Evolutionary conservation across 2,113 vertebrate species (phyloP).

Genomic region (Laticauda laticaudata): DNA sequence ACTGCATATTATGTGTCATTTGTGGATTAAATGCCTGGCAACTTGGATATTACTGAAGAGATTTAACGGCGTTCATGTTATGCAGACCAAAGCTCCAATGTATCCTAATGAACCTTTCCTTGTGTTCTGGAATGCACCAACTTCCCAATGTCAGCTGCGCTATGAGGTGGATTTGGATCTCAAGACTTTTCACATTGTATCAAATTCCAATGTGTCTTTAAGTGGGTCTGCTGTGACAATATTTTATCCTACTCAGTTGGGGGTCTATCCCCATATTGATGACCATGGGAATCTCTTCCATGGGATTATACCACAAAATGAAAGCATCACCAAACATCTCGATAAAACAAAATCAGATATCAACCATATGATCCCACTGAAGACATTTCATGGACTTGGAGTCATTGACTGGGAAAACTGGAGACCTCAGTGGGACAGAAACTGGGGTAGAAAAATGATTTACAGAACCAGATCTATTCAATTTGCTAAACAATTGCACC

Average conservation of each 20-base stretch:
- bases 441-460: conserved; percentile 85
- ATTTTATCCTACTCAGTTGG: conserved; percentile 87
- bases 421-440: conserved; percentile 89
- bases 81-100: conserved; percentile 72
- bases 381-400: conserved; percentile 82
- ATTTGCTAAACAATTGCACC: conserved; percentile 77
- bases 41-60: neutral
- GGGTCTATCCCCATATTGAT: conserved; percentile 85
- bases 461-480: conserved; percentile 85
- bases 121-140: conserved; percentile 87
- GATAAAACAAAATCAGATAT: conserved; percentile 81
- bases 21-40: conserved; percentile 40
- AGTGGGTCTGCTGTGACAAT: conserved; percentile 85
- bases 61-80: conserved; percentile 50
- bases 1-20: conserved; percentile 57
- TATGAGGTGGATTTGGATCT: conserved; percentile 88
- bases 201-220: conserved; percentile 85
- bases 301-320: conserved; percentile 86
- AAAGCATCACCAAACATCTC: conserved; percentile 82
- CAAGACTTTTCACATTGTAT: conserved; percentile 81
- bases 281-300: conserved; percentile 73
- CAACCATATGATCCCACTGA: conserved; percentile 74
- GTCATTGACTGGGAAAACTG: conserved; percentile 93
- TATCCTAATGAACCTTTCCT: conserved; percentile 80
- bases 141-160: conserved; percentile 76